Evolutionary conservation across 2,797 vertebrate species (phyloP).

Genomic region (Chanos chanos): DNA sequence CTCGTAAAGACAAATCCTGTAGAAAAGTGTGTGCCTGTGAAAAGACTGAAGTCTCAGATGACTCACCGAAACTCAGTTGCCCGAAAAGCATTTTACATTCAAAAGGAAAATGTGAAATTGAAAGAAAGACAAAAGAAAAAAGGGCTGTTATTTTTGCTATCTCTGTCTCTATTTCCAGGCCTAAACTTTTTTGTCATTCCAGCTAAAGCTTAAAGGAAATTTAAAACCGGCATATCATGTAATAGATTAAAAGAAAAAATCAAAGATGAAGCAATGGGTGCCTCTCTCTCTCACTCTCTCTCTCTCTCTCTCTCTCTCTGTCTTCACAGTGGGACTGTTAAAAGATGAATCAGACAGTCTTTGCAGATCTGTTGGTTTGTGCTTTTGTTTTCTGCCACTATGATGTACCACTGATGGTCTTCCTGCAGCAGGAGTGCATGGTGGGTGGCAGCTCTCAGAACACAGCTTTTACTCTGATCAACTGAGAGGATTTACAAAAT

Average conservation of each 20-base stretch:
- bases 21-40: not conserved
- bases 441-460: conserved; percentile 67
- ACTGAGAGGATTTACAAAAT: conserved; percentile 61
- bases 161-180: not conserved
- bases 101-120: conserved; percentile 36
- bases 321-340: conserved; percentile 18
- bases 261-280: not conserved
- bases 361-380: conserved; percentile 37
- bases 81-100: not conserved
- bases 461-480: conserved; percentile 66
- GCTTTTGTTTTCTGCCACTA: conserved; percentile 31
- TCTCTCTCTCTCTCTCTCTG: conserved; percentile 12
- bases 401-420: conserved; percentile 47
- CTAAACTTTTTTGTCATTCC: too few relatives aligned
- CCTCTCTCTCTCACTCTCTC: not conserved
- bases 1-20: not conserved
- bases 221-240: conserved; percentile 4
- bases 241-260: conserved; percentile 16
- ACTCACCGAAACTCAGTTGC: not conserved
- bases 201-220: not conserved
- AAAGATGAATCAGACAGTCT: conserved; percentile 59
- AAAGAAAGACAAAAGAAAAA: conserved; percentile 29
- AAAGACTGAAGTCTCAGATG: not conserved
- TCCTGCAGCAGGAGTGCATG: conserved; percentile 51
- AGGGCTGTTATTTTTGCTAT: not conserved